These are phyloP conservation scores for Anolis apletophallus DNA, from an alignment of 2,797 vertebrate species.

Conservation along the genomic window DNA sequence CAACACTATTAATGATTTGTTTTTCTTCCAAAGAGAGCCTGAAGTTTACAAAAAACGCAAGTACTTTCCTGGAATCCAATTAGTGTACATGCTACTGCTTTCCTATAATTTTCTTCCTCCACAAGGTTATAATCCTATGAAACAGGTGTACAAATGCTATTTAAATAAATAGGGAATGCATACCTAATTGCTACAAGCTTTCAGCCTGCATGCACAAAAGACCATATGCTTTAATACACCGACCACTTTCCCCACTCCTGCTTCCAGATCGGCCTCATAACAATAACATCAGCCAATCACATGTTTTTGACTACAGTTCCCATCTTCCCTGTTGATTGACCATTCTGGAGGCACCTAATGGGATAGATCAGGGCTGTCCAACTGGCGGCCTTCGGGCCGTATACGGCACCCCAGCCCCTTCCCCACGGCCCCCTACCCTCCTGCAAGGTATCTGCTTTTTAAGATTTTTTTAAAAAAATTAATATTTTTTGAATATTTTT, in stretches of 20 bases:
- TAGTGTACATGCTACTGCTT: not conserved
- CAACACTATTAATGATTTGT: conserved; percentile 24
- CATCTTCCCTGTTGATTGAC: not conserved
- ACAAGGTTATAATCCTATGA: not conserved
- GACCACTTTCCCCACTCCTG: too few species aligned
- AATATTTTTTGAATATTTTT: too few species aligned
- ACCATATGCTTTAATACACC: not conserved
- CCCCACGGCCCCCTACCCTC: too few species aligned
- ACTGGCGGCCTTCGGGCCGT: too few species aligned
- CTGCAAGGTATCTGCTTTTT: too few species aligned
- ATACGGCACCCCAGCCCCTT: too few species aligned
- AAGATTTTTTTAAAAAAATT: too few species aligned
- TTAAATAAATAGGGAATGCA: conserved; percentile 6
- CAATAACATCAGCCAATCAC: not conserved
- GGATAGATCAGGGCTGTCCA: too few species aligned
- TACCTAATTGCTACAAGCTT: not conserved
- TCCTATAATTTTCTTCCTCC: not conserved
- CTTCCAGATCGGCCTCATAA: not conserved
- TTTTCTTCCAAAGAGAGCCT: conserved; percentile 29
- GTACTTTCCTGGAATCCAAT: not conserved
- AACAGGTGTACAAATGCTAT: not conserved
- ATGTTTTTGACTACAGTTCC: not conserved
- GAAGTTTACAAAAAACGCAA: not conserved
- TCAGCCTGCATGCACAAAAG: not conserved
- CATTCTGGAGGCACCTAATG: not conserved